Base-by-base conservation (phyloP, 2,888 invertebrate genomes). In the Amphipoea oculea region DNA sequence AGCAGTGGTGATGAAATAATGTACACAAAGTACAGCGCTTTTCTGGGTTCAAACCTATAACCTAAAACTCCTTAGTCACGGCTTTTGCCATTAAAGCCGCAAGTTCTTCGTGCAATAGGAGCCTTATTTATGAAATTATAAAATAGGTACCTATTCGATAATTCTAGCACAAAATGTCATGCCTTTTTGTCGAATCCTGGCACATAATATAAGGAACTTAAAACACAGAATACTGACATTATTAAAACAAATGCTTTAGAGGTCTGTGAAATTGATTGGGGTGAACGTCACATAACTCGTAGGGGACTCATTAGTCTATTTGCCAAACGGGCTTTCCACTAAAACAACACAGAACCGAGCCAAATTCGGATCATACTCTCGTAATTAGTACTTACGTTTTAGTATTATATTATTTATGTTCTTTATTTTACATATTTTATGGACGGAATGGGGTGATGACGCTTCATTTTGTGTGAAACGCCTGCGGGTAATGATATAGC, bases 291-390 rank as follows among this genome's bases (percentile, higher is more conserved):
- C 78, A 87, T 86, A 88, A 89, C 88, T 89, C 90, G 87, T 89
- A 78, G 88, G 82, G 84, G 74, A 83, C 89, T 93, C 92, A 92
- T 93, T 93, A 93, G 91, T 91, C 78, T 92, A 93, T 93, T 93
- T 93, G 92, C 92, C 93, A 94, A 94, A 93, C 89, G 90, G 80
- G 88, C 77, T 90, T 88, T 88, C 85, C 82, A 88, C 91, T 92
- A 87, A 90, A 92, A 92, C 91, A 92, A 91, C 90, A 88, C 89
- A 82, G 88, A 72, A 76, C 79, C 88, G 91, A 91, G 94, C 93
- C 94, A 93, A 94, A 94, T 92, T 86, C 48, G 84, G 89, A 84
- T 89, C 88, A 88, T 89, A 85, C 72, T 81, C 83, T 79, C 86
- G 83, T 86, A 85, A 89, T 89, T 84, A 88, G 82, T 82, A 84